Conservation (phyloP, 2,113 vertebrate species). For the Odocoileus hemionus region DNA sequence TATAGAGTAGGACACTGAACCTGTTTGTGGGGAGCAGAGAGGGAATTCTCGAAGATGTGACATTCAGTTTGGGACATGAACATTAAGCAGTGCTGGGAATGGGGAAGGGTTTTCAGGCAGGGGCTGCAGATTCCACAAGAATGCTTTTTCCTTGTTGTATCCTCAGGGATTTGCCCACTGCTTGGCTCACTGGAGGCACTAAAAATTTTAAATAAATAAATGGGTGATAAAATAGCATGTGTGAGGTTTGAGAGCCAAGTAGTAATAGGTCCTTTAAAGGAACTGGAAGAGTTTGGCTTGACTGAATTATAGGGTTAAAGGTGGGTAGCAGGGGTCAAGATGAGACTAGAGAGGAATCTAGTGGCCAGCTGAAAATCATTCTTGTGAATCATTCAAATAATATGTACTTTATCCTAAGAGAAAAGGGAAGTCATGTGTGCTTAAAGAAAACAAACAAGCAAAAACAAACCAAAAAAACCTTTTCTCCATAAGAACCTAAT, state of each 20-base stretch:
- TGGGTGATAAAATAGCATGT: not conserved
- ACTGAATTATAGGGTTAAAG: not conserved
- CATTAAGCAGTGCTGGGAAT: not conserved
- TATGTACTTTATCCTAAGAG: not conserved
- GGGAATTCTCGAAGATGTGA: not conserved
- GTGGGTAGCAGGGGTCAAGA: not conserved
- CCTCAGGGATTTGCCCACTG: not conserved
- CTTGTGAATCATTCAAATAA: not conserved
- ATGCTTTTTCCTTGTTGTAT: not conserved
- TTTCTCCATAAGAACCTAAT: not conserved
- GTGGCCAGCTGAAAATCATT: not conserved
- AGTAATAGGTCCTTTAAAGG: not conserved
- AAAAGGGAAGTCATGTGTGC: not conserved
- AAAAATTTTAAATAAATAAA: not conserved
- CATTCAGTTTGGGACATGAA: not conserved
- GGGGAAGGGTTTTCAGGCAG: not conserved
- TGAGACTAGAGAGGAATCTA: not conserved
- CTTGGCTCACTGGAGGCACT: not conserved
- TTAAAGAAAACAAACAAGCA: not conserved
- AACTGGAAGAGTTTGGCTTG: not conserved
- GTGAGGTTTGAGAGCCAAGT: not conserved
- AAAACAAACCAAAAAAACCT: not conserved
- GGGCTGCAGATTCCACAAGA: not conserved
- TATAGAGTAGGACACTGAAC: not conserved
- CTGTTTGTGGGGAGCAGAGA: not conserved